Base-by-base conservation (phyloP, 2,888 invertebrate species). In the Gibbula magus region DNA sequence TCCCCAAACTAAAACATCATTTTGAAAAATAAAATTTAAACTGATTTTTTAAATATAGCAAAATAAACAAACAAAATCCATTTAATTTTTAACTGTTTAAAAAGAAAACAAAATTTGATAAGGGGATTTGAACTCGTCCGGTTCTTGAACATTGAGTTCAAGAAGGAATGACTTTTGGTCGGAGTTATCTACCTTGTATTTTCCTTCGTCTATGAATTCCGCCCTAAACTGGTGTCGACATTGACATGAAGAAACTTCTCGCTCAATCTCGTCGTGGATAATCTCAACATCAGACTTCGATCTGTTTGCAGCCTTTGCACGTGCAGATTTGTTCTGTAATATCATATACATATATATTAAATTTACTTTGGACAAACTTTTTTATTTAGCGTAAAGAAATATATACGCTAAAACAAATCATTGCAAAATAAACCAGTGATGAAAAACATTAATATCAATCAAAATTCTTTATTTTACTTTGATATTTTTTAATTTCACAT, bases 211-310 rank as follows among this genome's bases (percentile, higher is more conserved):
- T 13, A 92, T 84, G 84, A 89, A 89, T 79, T 91, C 88, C 0
- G 89, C 90, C 35, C 86, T 86, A 83, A 92, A 92, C 56, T 90
- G 91, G 76, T 88, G 86, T 54, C 92, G 83, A 86, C 93, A 93
- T 70, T 91, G 88, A 84, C 93, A 93, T n/a, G 86, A 81, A 3
- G 92, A 90, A 3, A 92, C 87, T 79, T 92, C 91, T 56, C 90
- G 87, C 79, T 93, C 92, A 8, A 93, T 92, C 81, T 91, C 91
- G 84, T 93, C 93, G 74, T 92, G 91, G 22, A 93, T 92, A 74
- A 92, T 80, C 77, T 93, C 92, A 10, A 89, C 85, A 67, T 92
- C 92, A 0, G 89, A 86, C 54, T 85, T 82, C 7, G 82, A 61
- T 29, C 77, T 25, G 22, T 56, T 61, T 2, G 66, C 67, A 45